phyloP scores from a whole-genome alignment of 2,113 vertebrate genomes.

The Zosterops lateralis region DNA sequence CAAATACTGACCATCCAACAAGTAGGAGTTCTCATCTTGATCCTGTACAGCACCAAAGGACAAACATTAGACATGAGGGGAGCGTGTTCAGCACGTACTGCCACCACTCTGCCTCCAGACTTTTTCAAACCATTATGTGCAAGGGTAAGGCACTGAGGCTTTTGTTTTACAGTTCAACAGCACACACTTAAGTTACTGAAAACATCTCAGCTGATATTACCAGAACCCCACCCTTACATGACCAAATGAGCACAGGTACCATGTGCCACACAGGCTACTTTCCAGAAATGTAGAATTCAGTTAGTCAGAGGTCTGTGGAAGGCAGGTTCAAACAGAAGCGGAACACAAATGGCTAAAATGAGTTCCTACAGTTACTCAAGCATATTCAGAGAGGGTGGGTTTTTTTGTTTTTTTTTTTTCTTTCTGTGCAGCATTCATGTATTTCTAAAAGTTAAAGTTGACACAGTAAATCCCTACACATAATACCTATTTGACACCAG shows the following conservation, averaged over 20 bases:
- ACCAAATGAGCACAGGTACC: neutral
- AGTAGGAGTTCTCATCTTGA: slow-evolving; percentile 74
- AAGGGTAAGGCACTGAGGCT: neutral
- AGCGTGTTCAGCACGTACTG: neutral
- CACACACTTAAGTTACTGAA: neutral
- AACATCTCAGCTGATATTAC: neutral
- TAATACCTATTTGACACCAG: neutral
- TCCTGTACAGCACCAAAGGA: slow-evolving; percentile 74
- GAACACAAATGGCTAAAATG: neutral
- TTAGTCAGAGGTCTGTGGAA: neutral
- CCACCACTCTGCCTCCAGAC: neutral
- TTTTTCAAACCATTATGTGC: neutral
- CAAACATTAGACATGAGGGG: neutral
- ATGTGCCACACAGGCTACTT: neutral
- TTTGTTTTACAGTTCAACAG: neutral
- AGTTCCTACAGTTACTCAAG: neutral
- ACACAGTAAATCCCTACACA: neutral
- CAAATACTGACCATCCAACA: slow-evolving; percentile 75
- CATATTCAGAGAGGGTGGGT: neutral
- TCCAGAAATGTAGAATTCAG: neutral
- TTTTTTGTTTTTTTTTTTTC: neutral
- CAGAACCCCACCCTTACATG: neutral
- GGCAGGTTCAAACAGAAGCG: neutral
- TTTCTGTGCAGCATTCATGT: neutral
- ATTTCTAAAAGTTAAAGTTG: neutral